Base-by-base conservation (phyloP, 2,797 vertebrate genomes). In the Lepilemur ruficaudatus region DNA sequence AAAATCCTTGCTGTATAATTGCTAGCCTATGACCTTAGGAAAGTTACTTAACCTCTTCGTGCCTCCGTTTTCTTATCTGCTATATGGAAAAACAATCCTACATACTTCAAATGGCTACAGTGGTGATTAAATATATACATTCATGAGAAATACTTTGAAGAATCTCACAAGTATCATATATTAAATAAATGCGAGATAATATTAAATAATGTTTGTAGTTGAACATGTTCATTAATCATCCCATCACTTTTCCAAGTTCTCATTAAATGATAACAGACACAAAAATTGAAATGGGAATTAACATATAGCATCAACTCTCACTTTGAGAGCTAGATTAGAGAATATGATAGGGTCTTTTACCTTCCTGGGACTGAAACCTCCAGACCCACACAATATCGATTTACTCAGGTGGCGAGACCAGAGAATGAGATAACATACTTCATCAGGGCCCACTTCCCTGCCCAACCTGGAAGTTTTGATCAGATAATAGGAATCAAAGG, bases 201-300 rank as follows among this genome's bases (percentile, higher is more conserved):
- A 50, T 82, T 92, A 55, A 92, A 91, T 80, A 41, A 20, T 84
- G 1, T 25, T 87, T 93, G 3, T 65, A 70, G 23, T 92, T 86
- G 50, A 94, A 78, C 4, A 79, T 50, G 1, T 15, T 75, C 23
- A 65, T 81, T 43, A 80, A 67, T 81, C 32, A 52, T 25, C 15
- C 12, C 14, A 65, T 83, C 23, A 25, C 9, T n/a, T 7, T 76
- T 95, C 80, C 17, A 61, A 89, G 30, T 81, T 91, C 32, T 89
- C 23, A 80, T 81, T 25, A 70, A 78, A 38, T 88, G 70, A 75
- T 35, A 91, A 48, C 6, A 85, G 28, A 78, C 25, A 55, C 14
- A 91, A 82, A 17, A 52, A 93, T 63, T 89, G 57, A 83, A 61
- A 63, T 82, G 23, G 8, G 17, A 95, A 89, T 91, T 85, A 84